Evolutionary conservation across 1,140 invertebrate species (phyloP).

Genomic region (Solen grandis): DNA sequence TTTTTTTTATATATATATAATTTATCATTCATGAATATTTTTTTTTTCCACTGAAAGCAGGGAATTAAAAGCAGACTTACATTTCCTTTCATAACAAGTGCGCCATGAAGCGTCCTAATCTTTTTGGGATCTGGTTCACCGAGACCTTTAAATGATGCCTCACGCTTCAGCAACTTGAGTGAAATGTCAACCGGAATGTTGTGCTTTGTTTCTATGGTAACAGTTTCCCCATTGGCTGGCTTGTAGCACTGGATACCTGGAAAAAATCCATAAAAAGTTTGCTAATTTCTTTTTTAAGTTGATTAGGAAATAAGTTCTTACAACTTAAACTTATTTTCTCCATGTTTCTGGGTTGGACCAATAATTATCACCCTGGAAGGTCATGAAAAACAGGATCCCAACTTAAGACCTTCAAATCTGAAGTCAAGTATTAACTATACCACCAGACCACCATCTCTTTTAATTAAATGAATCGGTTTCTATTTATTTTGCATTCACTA

Average conservation of each 20-base stretch:
- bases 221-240: constrained; percentile 98
- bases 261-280: constrained; percentile 42
- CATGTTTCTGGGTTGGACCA: no score
- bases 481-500: not conserved
- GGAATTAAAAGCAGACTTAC: no score
- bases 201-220: constrained; percentile 90
- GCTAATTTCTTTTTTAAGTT: not conserved
- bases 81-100: constrained; percentile 94
- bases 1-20: no score
- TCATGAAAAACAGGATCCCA: no score
- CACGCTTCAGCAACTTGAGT: constrained; percentile 86
- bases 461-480: not conserved
- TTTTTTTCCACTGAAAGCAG: no score
- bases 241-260: constrained; percentile 93
- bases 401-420: no score
- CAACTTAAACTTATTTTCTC: no score
- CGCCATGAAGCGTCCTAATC: constrained; percentile 91
- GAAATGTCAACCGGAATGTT: constrained; percentile 95
- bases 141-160: constrained; percentile 61
- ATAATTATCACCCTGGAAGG: no score
- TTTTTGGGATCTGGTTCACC: constrained; percentile 90
- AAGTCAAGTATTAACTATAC: not conserved
- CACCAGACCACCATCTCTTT: not conserved
- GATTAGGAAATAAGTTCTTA: no score
- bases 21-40: no score